Percentiles rank a stretch among this genome's conserved stretches.
Conservation (phyloP, 2,113 vertebrate species). For the Diphyllodes magnificus region DNA sequence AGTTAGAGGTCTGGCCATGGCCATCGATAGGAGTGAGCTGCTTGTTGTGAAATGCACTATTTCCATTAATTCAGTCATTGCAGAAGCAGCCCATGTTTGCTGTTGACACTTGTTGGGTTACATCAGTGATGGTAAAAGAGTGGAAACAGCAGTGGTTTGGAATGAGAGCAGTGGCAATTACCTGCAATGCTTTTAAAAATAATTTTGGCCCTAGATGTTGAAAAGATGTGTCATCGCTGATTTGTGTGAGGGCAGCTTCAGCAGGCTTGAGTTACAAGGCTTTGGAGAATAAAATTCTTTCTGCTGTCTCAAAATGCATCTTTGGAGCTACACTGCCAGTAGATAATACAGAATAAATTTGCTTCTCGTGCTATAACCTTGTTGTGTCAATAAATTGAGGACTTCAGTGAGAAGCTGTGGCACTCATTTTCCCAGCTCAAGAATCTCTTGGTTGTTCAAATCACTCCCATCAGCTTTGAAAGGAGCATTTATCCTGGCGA, state of each 20-base stretch:
- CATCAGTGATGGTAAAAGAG: conserved; percentile 10
- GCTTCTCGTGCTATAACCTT: background rate
- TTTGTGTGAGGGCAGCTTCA: conserved; percentile 27
- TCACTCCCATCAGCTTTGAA: background rate
- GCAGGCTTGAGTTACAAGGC: conserved; percentile 9
- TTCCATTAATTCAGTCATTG: background rate
- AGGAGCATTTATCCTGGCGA: background rate
- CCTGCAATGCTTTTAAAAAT: conserved; percentile 54
- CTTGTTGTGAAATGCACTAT: background rate
- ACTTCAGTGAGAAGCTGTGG: background rate
- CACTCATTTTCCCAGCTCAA: background rate
- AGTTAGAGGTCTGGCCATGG: background rate
- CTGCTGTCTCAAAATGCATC: background rate
- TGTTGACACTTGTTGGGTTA: background rate
- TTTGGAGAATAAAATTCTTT: conserved; percentile 14
- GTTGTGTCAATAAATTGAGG: background rate
- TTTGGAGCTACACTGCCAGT: background rate
- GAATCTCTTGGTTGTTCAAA: background rate
- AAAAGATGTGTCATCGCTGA: conserved; percentile 38
- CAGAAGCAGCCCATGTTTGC: background rate
- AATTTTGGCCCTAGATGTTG: conserved; percentile 34
- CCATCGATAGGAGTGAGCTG: background rate
- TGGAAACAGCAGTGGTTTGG: conserved; percentile 46
- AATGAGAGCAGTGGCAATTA: conserved; percentile 37
- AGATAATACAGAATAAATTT: conserved; percentile 5